These are phyloP conservation scores for Myotis pilosus DNA, from an alignment of 2,797 vertebrate genomes.

Conservation along the genomic window DNA sequence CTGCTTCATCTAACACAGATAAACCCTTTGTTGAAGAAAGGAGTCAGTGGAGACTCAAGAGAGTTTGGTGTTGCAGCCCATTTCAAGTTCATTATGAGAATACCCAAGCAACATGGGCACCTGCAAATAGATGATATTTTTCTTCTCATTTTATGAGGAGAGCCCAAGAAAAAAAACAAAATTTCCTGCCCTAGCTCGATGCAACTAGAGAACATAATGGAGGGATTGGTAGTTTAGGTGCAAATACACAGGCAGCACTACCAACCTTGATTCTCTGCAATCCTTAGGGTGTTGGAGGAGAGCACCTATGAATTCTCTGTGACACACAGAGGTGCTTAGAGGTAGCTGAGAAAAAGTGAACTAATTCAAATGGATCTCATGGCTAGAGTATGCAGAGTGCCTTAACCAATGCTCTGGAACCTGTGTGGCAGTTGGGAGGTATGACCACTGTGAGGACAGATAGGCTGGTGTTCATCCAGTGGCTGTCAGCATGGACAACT, in stretches of 20 bases:
- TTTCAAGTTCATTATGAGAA: conserved; percentile 13
- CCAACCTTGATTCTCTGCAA: neutral
- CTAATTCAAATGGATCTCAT: neutral
- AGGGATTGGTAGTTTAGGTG: neutral
- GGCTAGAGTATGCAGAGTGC: neutral
- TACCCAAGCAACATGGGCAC: neutral
- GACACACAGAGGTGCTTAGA: neutral
- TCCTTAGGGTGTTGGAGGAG: neutral
- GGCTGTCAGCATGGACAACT: neutral
- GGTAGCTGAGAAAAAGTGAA: neutral
- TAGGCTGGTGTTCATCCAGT: neutral
- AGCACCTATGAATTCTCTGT: neutral
- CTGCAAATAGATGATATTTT: neutral
- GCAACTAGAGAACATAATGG: neutral
- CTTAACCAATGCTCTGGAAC: neutral
- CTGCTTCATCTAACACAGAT: neutral
- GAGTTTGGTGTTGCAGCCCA: neutral
- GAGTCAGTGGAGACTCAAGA: neutral
- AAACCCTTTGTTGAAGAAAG: neutral
- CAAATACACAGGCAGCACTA: neutral
- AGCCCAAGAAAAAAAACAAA: neutral
- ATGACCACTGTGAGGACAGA: neutral
- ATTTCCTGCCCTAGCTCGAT: neutral
- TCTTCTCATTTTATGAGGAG: neutral
- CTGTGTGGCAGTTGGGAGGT: neutral